These are phyloP conservation scores for Eristalis intricaria DNA, from an alignment of 2,888 invertebrate species.

Conservation along the genomic window DNA sequence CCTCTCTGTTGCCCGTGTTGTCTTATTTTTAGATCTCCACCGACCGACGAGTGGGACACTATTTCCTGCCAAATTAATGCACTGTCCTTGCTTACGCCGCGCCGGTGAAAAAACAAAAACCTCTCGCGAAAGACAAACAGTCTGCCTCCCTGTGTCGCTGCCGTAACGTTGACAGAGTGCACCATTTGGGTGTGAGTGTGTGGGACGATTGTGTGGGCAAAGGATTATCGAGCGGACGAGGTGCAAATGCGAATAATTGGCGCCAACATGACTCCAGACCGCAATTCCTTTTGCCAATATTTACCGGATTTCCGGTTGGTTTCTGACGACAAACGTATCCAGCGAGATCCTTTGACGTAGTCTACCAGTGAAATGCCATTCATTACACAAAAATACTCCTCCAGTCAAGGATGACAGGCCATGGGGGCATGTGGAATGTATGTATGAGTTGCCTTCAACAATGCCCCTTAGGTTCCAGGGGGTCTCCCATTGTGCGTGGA, in stretches of 20 bases:
- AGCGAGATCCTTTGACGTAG: not conserved
- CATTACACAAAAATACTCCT: not conserved
- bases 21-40: not conserved
- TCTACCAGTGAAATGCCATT: not conserved
- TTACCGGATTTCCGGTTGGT: not conserved
- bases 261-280: not conserved
- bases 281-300: not conserved
- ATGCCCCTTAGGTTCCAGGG: not conserved
- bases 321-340: not conserved
- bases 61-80: not conserved
- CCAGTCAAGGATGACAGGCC: not conserved
- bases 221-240: not conserved
- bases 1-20: not conserved
- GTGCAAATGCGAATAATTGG: not conserved
- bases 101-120: not conserved
- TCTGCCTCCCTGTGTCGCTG: not conserved
- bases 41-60: not conserved
- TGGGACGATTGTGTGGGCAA: not conserved
- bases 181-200: too few relatives aligned
- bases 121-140: not conserved
- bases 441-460: not conserved
- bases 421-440: not conserved
- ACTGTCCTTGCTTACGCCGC: not conserved
- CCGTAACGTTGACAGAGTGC: not conserved
- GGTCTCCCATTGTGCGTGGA: not conserved